Evolutionary conservation across 2,113 vertebrate species (phyloP).

Genomic region (Nematolebias whitei): DNA sequence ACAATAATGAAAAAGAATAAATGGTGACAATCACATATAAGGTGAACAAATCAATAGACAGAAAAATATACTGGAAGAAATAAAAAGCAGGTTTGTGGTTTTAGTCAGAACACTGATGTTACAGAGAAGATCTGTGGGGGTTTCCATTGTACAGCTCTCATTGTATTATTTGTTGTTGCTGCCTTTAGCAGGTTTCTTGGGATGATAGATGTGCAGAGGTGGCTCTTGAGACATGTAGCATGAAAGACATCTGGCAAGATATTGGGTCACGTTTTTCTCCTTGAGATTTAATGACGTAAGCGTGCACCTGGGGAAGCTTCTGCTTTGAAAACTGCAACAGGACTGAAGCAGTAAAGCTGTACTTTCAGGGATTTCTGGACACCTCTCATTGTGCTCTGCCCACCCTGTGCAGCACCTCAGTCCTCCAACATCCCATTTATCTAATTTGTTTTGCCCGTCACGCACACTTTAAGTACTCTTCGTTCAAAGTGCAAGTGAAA

Average conservation of each 20-base stretch:
- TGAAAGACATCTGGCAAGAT: background rate
- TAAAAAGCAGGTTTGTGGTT: background rate
- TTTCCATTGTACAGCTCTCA: background rate
- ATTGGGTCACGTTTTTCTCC: background rate
- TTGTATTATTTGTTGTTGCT: background rate
- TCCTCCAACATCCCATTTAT: conserved; percentile 23
- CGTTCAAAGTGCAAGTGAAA: conserved; percentile 40
- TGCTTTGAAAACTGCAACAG: background rate
- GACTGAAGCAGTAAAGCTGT: too few relatives aligned
- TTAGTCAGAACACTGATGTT: background rate
- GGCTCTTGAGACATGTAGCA: background rate
- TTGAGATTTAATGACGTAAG: background rate
- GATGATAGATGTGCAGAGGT: background rate
- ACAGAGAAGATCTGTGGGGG: background rate
- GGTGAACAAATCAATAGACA: background rate
- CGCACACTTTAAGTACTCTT: conserved; percentile 32
- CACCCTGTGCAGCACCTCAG: conserved; percentile 2
- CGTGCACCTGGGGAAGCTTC: background rate
- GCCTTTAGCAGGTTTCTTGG: background rate
- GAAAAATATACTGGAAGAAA: background rate
- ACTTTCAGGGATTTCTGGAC: background rate
- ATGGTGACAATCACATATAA: background rate
- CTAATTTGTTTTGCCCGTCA: conserved; percentile 46
- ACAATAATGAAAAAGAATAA: background rate
- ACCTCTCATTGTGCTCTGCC: background rate